A percentile compares a stretch with the other conserved stretches of the same genome.
These are phyloP conservation scores for Gopherus flavomarginatus DNA, from an alignment of 2,113 vertebrate species.

Conservation along the genomic window DNA sequence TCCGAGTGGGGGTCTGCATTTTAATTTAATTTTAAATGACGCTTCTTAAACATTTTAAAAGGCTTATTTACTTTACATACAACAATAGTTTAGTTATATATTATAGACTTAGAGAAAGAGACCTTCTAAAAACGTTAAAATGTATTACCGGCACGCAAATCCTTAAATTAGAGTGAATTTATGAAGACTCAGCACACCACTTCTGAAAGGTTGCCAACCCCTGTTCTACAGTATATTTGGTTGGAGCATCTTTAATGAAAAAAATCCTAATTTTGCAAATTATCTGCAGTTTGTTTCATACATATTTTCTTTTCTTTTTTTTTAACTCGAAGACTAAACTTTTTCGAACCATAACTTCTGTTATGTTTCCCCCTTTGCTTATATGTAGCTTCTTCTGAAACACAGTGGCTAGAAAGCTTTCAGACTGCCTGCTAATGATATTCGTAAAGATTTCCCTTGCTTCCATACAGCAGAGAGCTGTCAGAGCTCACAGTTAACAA, in stretches of 20 bases:
- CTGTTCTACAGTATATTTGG: neutral
- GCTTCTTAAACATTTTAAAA: too few relatives aligned
- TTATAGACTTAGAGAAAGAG: too few relatives aligned
- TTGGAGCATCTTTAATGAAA: neutral
- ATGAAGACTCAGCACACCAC: too few relatives aligned
- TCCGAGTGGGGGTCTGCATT: too few relatives aligned
- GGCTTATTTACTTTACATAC: too few relatives aligned
- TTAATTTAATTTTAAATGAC: too few relatives aligned
- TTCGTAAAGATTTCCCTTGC: neutral
- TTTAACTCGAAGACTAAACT: neutral
- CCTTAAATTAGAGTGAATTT: too few relatives aligned
- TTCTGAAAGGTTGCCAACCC: too few relatives aligned
- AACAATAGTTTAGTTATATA: too few relatives aligned
- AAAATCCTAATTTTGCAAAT: neutral
- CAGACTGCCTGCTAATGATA: neutral
- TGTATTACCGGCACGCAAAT: too few relatives aligned
- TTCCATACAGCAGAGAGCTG: constrained; percentile 31
- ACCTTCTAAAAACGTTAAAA: too few relatives aligned
- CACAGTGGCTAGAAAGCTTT: neutral
- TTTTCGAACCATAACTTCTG: neutral
- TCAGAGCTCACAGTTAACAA: constrained; percentile 5
- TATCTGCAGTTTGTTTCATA: neutral
- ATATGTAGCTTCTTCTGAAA: neutral
- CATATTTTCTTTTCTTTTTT: neutral
- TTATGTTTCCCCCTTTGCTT: neutral